Evolutionary conservation across 2,797 vertebrate species (phyloP), one percentile per base, ranked within the genome.

Genomic region (Anguilla megastoma): DNA sequence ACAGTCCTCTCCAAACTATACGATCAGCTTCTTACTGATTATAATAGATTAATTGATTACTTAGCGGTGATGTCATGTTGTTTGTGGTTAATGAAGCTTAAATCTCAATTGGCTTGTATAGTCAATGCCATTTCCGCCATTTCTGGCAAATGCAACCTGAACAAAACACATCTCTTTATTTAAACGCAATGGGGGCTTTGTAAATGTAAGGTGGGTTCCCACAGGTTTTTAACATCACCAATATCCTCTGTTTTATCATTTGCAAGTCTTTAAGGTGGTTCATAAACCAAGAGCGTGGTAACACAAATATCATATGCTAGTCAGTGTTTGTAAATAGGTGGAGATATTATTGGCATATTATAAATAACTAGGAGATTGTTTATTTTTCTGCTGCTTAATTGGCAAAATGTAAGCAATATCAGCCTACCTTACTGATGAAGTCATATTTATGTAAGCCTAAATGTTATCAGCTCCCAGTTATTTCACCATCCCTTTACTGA

Each of bases 41-140:
- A 93, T 93, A 94, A 94, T 92, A 91, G 93, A 95, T 94, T 89
- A 90, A 94, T 94, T 92, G 93, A 94, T 95, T 94, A 94, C 88
- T 33, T 33, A 60, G 89, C 85, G 60, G 90, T 89, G 92, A 93
- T 92, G 91, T 88, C 91, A 87, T 88, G 92, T 93, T 94, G 92
- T 93, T 94, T 86, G 92, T 93, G 94, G 95, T 95, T 95, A 95
- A 95, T 93, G 90, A 93, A 91, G 92, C 92, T 87, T 91, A 89
- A 92, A 92, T 90, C 89, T 89, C 92, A 94, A 92, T 94, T 92
- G 93, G 88, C 87, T 91, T 89, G 93, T 91, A 92, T 90, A 90
- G 76, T 30, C 71, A 87, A 88, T 66, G 88, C 87, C 84, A 90
- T 87, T 90, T 93, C 90, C 60, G 88, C 87, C 84, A 90, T 87